phyloP scores from a whole-genome alignment of 2,113 vertebrate genomes.

The Chloebia gouldiae region DNA sequence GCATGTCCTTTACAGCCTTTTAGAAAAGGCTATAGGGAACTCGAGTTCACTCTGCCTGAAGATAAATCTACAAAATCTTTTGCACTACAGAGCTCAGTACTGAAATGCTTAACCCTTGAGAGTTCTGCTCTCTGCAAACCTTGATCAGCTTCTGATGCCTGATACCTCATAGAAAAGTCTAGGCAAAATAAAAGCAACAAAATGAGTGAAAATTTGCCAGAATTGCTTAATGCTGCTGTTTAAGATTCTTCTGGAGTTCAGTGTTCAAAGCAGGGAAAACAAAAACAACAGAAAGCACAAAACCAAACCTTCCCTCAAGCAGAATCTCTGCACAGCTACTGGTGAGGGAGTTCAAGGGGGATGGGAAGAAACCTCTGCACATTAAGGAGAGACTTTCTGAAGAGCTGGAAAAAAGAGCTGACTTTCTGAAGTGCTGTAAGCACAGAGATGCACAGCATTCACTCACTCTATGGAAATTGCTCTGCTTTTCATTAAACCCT shows the following conservation, averaged over 20 bases:
- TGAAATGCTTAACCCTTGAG: slow-evolving; percentile 12
- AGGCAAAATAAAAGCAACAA: background rate
- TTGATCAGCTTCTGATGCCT: background rate
- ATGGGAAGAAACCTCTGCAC: background rate
- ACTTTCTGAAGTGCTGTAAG: background rate
- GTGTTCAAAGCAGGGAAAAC: background rate
- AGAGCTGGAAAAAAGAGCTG: background rate
- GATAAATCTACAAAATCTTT: slow-evolving; percentile 18
- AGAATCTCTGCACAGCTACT: background rate
- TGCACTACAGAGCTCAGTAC: background rate
- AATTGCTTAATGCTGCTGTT: background rate
- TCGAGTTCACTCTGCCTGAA: background rate
- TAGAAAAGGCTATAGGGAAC: background rate
- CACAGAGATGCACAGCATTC: background rate
- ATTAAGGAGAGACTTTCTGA: background rate
- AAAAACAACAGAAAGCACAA: background rate
- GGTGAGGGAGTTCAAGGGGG: background rate
- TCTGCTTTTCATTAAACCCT: background rate
- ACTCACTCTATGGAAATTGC: background rate
- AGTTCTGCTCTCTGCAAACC: background rate
- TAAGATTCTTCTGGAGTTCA: background rate
- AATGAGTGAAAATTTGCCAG: background rate
- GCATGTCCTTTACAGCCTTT: slow-evolving; percentile 14
- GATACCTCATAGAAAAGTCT: background rate
- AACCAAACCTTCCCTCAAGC: background rate